phyloP scores from a whole-genome alignment of 2,113 vertebrate species.

The Pygoscelis adeliae region DNA sequence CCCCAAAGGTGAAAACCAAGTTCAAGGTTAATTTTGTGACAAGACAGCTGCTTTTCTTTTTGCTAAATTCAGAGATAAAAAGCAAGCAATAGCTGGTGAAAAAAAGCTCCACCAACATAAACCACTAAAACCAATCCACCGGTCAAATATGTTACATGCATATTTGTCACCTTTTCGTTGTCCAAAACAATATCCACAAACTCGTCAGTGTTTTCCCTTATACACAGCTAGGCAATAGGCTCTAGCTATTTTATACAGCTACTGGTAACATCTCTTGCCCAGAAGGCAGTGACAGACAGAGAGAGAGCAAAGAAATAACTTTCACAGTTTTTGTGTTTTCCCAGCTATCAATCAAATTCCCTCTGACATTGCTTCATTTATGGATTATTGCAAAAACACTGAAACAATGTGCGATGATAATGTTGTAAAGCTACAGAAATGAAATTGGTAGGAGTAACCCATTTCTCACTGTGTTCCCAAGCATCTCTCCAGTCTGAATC shows the following conservation, averaged over 20 bases:
- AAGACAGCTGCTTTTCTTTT: background rate
- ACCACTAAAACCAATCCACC: background rate
- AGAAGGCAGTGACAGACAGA: conserved; percentile 44
- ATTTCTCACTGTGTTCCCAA: conserved; percentile 73
- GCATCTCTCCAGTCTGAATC: conserved; percentile 66
- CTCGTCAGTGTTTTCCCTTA: background rate
- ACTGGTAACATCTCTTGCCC: conserved; percentile 20
- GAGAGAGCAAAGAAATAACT: conserved; percentile 64
- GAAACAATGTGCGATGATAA: conserved; percentile 75
- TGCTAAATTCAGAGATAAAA: background rate
- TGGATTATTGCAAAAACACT: conserved; percentile 76
- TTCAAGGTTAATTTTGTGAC: background rate
- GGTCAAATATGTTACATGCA: background rate
- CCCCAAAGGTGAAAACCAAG: background rate
- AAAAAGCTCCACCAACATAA: background rate
- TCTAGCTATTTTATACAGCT: conserved; percentile 21
- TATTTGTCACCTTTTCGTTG: background rate
- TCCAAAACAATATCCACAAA: background rate
- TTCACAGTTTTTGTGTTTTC: conserved; percentile 32
- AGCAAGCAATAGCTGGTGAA: background rate
- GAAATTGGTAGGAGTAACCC: conserved; percentile 74
- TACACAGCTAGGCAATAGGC: background rate
- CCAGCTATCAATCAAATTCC: conserved; percentile 74
- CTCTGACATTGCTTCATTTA: conserved; percentile 75
- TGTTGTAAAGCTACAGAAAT: conserved; percentile 70